Percentiles rank a stretch among this genome's conserved stretches.
These are phyloP conservation scores for Eospalax fontanierii DNA, from an alignment of 2,797 vertebrate genomes.

Conservation along the genomic window DNA sequence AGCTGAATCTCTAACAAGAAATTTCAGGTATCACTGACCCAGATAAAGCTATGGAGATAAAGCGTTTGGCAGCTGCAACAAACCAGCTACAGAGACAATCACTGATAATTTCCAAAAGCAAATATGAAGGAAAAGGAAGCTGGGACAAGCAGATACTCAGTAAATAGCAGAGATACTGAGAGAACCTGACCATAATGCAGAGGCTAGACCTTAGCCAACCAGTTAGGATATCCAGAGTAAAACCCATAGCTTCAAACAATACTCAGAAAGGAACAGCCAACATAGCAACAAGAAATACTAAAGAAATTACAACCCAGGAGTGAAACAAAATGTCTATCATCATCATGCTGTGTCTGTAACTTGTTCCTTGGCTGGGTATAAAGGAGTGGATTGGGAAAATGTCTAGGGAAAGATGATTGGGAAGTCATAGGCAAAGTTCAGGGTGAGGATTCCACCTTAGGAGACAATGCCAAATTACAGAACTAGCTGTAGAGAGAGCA, in stretches of 20 bases:
- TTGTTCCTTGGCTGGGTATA: slow-evolving; percentile 8
- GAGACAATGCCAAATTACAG: slow-evolving; percentile 20
- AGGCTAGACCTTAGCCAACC: slow-evolving; percentile 13
- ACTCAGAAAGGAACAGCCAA: slow-evolving; percentile 1
- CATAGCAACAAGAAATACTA: slow-evolving; percentile 50
- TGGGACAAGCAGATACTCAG: slow-evolving; percentile 29
- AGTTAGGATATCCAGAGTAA: background rate
- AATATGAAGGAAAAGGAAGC: slow-evolving; percentile 13
- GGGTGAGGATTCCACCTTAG: background rate
- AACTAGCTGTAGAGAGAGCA: background rate
- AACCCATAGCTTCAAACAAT: background rate
- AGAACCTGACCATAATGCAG: slow-evolving; percentile 16
- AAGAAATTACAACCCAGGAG: background rate
- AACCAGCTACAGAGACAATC: slow-evolving; percentile 46
- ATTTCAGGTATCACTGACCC: slow-evolving; percentile 14
- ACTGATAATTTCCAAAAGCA: slow-evolving; percentile 26
- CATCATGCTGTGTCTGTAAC: background rate
- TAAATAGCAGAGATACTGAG: background rate
- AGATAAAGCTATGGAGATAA: background rate
- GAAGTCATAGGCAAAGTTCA: background rate
- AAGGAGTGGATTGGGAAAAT: background rate
- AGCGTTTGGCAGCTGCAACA: background rate
- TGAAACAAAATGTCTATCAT: background rate
- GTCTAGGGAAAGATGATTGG: slow-evolving; percentile 9
- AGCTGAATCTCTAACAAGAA: background rate